Evolutionary conservation across 2,797 vertebrate species (phyloP), one percentile per base, ranked within the genome.

Genomic region (Catharus ustulatus): DNA sequence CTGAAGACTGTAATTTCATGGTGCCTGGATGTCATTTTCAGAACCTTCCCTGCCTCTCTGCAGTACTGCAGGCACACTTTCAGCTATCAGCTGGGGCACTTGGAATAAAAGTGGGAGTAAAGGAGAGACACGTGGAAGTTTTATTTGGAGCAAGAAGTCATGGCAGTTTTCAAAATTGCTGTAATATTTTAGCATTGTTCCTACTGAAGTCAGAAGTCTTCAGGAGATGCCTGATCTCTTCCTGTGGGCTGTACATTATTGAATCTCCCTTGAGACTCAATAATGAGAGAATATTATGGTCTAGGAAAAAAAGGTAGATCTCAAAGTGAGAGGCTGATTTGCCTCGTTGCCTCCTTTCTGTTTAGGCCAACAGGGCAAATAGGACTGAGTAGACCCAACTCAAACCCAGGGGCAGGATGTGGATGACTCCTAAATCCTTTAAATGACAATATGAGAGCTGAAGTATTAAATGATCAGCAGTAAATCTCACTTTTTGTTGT

Each of bases 1-100:
- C 84, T 90, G 78, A 91, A 96, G 93, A 76, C 85, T 95, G 71
- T 91, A 97, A 96, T 97, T 97, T 96, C 89, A 88, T 94, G 90
- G 93, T 90, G 63, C 66, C 89, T 96, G 77, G 69, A 89, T 93
- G 92, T 94, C 69, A 94, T 93, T 96, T 94, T 85, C 72, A 93
- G 87, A 82, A 75, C 49, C 61, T 95, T 87, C 78, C 90, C 78
- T 91, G 57, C 83, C 58, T 93, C 71, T 90, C 36, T 79, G 63
- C 79, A 92, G 81, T 72, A 52, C 66, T 82, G 63, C 51, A 94
- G 57, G 58, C 69, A 94, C 0, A 16, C 21, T 66, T 96, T 68
- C 87, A 89, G 67, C 63, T 86, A 69, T 80, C 83, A 82, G 72
- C 78, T 63, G 57, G 62, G 46, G 63, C 71, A 66, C 69, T 85